These are phyloP conservation scores for Rhysida immarginata DNA, from an alignment of 1,140 invertebrate genomes.

Conservation along the genomic window DNA sequence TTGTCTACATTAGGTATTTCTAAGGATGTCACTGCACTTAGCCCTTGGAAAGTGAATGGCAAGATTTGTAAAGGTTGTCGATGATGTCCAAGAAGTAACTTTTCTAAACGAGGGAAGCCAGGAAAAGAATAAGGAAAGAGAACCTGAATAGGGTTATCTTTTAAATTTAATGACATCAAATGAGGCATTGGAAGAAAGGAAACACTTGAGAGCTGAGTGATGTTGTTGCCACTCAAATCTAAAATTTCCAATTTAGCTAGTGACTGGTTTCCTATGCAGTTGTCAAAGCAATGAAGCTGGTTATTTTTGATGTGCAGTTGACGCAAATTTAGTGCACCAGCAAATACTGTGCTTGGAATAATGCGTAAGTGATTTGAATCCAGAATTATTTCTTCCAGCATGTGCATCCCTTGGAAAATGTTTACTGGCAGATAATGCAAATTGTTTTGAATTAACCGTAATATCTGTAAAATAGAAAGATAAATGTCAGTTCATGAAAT, in stretches of 20 bases:
- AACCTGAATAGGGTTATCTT: slow-evolving; percentile 45
- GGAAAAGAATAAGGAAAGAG: slow-evolving; percentile 53
- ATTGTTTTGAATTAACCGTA: neutral
- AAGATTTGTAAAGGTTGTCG: slow-evolving; percentile 36
- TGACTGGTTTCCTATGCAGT: slow-evolving; percentile 17
- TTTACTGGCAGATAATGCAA: neutral
- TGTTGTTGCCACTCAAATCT: slow-evolving; percentile 45
- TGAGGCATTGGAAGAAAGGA: slow-evolving; percentile 51
- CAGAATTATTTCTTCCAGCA: slow-evolving; percentile 1
- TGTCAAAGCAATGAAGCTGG: slow-evolving; percentile 42
- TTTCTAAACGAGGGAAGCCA: slow-evolving; percentile 47
- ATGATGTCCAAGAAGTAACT: slow-evolving; percentile 39
- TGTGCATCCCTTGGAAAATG: neutral
- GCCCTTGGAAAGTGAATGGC: slow-evolving; percentile 44
- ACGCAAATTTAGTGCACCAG: slow-evolving; percentile 36
- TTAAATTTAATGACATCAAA: slow-evolving; percentile 41
- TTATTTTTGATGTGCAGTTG: slow-evolving; percentile 45
- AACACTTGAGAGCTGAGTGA: slow-evolving; percentile 47
- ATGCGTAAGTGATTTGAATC: slow-evolving; percentile 26
- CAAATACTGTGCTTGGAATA: slow-evolving; percentile 30
- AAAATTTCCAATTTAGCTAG: slow-evolving; percentile 44
- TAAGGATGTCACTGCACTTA: slow-evolving; percentile 36
- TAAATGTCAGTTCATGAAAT: neutral
- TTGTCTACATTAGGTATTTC: slow-evolving; percentile 41
- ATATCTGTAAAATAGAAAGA: neutral